phyloP scores from a whole-genome alignment of 2,797 vertebrate genomes.

The Micromesistius poutassou region DNA sequence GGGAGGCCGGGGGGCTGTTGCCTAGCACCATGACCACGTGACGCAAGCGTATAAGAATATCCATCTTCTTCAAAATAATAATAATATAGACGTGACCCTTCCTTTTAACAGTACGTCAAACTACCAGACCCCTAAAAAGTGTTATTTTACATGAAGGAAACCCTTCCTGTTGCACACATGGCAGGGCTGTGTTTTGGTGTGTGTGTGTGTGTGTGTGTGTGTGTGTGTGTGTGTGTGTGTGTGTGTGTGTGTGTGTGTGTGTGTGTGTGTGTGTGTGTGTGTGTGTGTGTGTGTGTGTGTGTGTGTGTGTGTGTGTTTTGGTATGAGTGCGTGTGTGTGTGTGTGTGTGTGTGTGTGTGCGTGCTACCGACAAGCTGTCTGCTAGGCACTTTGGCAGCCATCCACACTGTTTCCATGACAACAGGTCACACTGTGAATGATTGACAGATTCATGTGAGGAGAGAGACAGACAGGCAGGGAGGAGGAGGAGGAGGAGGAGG shows the following conservation, averaged over 20 bases:
- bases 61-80: not conserved
- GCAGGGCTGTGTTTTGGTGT: conserved; percentile 13
- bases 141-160: not conserved
- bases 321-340: too few relatives aligned
- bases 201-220: too few relatives aligned
- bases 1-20: not conserved
- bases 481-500: not conserved
- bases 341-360: conserved; percentile 1
- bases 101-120: not conserved
- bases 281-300: too few relatives aligned
- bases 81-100: not conserved
- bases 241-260: too few relatives aligned
- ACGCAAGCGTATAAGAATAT: not conserved
- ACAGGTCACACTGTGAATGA: conserved; percentile 14
- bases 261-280: not conserved
- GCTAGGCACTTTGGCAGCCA: conserved; percentile 65
- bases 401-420: conserved; percentile 1
- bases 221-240: too few relatives aligned
- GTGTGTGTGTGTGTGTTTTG: not conserved
- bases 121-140: not conserved
- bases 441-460: conserved; percentile 18
- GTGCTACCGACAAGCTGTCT: conserved; percentile 52
- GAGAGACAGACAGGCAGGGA: not conserved
- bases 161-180: not conserved
- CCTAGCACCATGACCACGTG: not conserved